phyloP scores from a whole-genome alignment of 2,797 vertebrate genomes.

The Sebastolobus altivelis region DNA sequence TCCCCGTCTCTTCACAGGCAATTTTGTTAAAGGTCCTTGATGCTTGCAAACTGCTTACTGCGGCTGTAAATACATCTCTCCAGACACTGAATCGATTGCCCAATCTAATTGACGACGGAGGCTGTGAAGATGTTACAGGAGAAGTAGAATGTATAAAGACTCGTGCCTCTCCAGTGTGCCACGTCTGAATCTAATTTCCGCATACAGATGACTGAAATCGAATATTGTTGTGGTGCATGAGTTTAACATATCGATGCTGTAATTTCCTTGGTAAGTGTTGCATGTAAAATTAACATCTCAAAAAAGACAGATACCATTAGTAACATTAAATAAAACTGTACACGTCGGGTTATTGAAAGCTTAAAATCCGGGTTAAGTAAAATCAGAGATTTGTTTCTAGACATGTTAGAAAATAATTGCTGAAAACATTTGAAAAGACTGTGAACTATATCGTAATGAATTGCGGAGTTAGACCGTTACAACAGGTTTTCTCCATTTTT shows the following conservation, averaged over 20 bases:
- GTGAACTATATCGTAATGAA: no score
- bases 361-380: no score
- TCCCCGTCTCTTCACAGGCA: conserved; percentile 69
- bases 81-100: conserved; percentile 77
- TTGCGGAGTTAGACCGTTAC: no score
- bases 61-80: conserved; percentile 80
- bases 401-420: no score
- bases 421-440: no score
- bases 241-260: conserved; percentile 5
- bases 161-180: conserved; percentile 24
- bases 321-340: background rate
- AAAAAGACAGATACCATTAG: conserved; percentile 2
- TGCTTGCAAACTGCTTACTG: conserved; percentile 77
- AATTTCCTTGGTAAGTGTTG: background rate
- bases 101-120: conserved; percentile 77
- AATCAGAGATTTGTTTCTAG: no score
- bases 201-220: conserved; percentile 22
- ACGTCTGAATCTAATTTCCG: conserved; percentile 41
- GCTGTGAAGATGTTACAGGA: conserved; percentile 73
- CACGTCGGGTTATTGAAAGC: conserved; percentile 17
- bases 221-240: background rate
- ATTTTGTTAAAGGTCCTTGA: conserved; percentile 82
- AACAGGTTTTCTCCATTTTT: no score
- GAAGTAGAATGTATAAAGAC: conserved; percentile 51
- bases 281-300: background rate